Evolutionary conservation across 2,888 invertebrate species (phyloP), one percentile per base, ranked within the genome.

Genomic region (Synergus gifuensis): DNA sequence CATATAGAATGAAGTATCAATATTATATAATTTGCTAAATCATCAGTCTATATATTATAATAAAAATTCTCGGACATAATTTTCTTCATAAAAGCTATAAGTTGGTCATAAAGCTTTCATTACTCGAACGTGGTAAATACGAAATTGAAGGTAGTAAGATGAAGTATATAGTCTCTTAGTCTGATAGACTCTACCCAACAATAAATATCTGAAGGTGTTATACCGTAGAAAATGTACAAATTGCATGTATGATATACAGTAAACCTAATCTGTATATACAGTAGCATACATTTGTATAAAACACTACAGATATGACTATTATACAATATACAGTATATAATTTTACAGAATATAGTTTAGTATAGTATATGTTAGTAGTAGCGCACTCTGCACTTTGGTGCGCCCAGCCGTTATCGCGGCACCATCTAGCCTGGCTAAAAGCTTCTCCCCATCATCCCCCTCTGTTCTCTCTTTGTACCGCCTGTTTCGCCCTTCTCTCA

Each of bases 341-440:
- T 14, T 76, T 60, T 58, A 46, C 14, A 60, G 46, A 64, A 62
- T 76, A 80, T 78, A 78, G 62, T 81, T 81, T 78, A 80, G 77
- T 76, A 76, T 76, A 78, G 18, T 67, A 78, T 78, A 78, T 28
- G 22, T 69, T 58, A 60, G 85, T 84, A 84, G 84, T 79, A 84
- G 81, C 87, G 88, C 87, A 89, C 90, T 89, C 89, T 88, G 90
- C 90, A 89, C 90, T 90, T 89, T 85, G 87, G 87, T 87, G 87
- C 86, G 89, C 89, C 28, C 46, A 46, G 67, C 9, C 90, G 91
- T 92, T 91, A 92, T 92, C 92, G 91, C 92, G 89, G 91, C 91
- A 92, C 92, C 91, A 92, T 92, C 92, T 91, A 91, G 90, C 91
- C 89, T 87, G 90, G 90, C 92, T 92, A 92, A 92, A 92, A 92